Evolutionary conservation across 2,797 vertebrate species (phyloP), one percentile per base, ranked within the genome.

Genomic region (Darevskia mixta): DNA sequence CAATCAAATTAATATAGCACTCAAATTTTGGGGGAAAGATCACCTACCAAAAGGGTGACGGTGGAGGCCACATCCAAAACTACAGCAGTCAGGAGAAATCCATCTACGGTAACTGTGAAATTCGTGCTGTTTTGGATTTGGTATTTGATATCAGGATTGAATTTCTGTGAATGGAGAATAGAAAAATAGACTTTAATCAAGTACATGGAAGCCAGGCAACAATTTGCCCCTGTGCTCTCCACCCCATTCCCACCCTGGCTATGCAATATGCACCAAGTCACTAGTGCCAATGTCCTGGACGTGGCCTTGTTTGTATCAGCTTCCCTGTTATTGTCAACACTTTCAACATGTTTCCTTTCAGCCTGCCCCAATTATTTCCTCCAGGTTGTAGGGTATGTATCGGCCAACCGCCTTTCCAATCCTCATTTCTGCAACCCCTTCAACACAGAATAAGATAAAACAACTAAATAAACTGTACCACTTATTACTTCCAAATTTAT

Each of bases 61-160:
- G 41, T 92, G 58, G 29, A 49, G 0, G 32, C 90, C 4, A 92
- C 77, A 2, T 92, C 15, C 82, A 96, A 86, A 9, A 83, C 20
- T 2, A 2, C 76, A 0, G 90, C 96, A 88, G 98, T 97, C 91
- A 98, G 96, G 82, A 98, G 91, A 89, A 94, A 95, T 55, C 97
- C 97, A 0, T 96, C 87, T 43, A 81, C 94, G 32, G 98, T 90
- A 17, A 97, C 78, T 0, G 58, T 89, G 93, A 99, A 98, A 8
- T 94, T 93, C 0, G 5, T 91, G 92, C 77, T 97, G 11, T 93
- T 96, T 1, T 41, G 35, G 72, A 98, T 43, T 5, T 79, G 83
- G 92, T 98, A 98, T 9, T 10, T 55, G 0, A 98, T 93, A 88
- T 95, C 3, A 35, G 98, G 98, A 95, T 98, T 99, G 67, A 96